Conservation (phyloP, 1,140 invertebrate species). For the Copidosoma floridanum region DNA sequence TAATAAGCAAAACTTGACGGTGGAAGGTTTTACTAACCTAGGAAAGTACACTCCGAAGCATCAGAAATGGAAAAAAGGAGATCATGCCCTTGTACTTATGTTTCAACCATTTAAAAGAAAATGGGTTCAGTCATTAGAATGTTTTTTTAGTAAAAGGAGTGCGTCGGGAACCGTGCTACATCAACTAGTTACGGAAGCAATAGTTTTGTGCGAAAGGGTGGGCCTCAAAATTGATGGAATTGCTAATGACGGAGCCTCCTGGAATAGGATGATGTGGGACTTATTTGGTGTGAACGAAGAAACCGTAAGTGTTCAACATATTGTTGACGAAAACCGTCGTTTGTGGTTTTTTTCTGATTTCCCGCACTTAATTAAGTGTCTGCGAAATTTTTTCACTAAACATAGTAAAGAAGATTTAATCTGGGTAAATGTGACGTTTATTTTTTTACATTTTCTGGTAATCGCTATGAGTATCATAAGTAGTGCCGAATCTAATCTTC, state of each 20-base stretch:
- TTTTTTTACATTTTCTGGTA: background rate
- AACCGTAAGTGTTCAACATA: slow-evolving; percentile 2
- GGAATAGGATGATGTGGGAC: slow-evolving; percentile 26
- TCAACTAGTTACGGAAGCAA: slow-evolving; percentile 24
- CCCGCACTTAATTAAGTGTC: slow-evolving; percentile 7
- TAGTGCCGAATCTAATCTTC: background rate
- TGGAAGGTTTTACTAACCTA: slow-evolving; percentile 9
- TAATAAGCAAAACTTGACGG: background rate
- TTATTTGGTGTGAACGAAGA: slow-evolving; percentile 18
- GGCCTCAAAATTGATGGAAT: slow-evolving; percentile 22
- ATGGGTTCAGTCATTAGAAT: slow-evolving; percentile 29
- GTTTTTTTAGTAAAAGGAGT: slow-evolving; percentile 33
- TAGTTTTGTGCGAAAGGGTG: slow-evolving; percentile 21
- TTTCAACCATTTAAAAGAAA: slow-evolving; percentile 32
- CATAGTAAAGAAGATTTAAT: background rate
- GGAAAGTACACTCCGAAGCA: slow-evolving; percentile 21
- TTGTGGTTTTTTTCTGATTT: slow-evolving; percentile 24
- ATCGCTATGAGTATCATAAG: background rate
- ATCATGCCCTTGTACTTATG: slow-evolving; percentile 32
- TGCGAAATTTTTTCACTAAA: slow-evolving; percentile 7
- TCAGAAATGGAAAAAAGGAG: slow-evolving; percentile 21
- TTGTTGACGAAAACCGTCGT: background rate
- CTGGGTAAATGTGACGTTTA: background rate
- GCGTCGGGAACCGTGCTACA: slow-evolving; percentile 27
- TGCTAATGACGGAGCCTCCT: slow-evolving; percentile 16